Evolutionary conservation across 2,113 vertebrate genomes (phyloP).

Genomic region (Lipotes vexillifer): DNA sequence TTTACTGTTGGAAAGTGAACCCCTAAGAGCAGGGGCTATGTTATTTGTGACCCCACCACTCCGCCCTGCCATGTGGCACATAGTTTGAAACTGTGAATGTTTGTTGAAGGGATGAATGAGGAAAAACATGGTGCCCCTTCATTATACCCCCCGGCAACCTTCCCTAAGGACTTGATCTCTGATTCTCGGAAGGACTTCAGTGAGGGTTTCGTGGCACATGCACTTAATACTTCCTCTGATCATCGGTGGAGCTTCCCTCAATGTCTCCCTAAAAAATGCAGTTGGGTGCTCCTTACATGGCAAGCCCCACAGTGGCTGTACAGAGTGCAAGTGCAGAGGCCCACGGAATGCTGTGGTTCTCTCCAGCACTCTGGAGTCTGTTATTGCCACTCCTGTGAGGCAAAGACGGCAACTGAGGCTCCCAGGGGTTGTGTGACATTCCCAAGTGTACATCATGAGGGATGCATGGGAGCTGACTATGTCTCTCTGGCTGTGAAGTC

Average conservation of each 20-base stretch:
- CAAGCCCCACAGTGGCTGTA: accelerated
- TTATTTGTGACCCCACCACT: not conserved
- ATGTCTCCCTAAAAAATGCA: not conserved
- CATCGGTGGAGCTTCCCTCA: not conserved
- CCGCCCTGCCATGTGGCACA: not conserved
- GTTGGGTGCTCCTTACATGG: too few species aligned
- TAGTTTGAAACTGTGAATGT: not conserved
- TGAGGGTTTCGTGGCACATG: not conserved
- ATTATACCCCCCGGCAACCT: not conserved
- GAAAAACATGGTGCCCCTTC: not conserved
- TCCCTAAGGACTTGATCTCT: not conserved
- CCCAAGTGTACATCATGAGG: not conserved
- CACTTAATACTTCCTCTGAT: not conserved
- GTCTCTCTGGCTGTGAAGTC: not conserved
- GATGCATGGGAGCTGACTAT: not conserved
- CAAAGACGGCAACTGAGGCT: not conserved
- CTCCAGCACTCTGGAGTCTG: not conserved
- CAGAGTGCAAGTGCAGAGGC: not conserved
- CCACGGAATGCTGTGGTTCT: not conserved
- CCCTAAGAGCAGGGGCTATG: not conserved
- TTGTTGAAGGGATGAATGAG: not conserved
- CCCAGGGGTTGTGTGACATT: not conserved
- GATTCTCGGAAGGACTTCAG: not conserved
- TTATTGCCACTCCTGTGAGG: not conserved
- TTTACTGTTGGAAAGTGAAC: not conserved